phyloP scores from a whole-genome alignment of 1,140 invertebrate genomes.

The Drosophila bocki region DNA sequence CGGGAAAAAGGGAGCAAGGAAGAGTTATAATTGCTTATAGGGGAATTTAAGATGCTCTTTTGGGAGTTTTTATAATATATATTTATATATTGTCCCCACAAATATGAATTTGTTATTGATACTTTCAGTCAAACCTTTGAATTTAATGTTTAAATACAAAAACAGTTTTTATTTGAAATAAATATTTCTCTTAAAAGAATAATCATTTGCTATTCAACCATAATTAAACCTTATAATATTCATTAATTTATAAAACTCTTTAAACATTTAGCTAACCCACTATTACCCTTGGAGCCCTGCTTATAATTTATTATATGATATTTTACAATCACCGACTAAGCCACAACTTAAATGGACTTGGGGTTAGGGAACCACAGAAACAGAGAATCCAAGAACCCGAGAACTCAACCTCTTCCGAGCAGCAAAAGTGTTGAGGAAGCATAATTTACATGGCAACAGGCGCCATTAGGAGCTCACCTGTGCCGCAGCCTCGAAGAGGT shows the following conservation, averaged over 20 bases:
- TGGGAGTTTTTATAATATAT: neutral
- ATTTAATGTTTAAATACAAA: too few relatives aligned
- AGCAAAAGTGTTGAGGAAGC: conserved; percentile 75
- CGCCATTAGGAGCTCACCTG: conserved; percentile 60
- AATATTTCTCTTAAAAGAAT: too few relatives aligned
- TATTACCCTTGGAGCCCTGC: neutral
- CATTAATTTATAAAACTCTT: too few relatives aligned
- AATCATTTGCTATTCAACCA: too few relatives aligned
- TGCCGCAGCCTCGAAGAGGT: neutral
- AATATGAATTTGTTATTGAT: too few relatives aligned
- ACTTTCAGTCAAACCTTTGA: too few relatives aligned
- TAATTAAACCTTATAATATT: too few relatives aligned
- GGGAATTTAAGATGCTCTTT: conserved; percentile 17
- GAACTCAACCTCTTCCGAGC: neutral
- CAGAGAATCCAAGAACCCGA: neutral
- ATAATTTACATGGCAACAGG: conserved; percentile 84
- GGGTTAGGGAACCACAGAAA: neutral
- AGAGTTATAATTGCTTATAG: neutral
- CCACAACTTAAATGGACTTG: neutral
- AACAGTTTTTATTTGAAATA: too few relatives aligned
- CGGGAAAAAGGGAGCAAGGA: conserved; percentile 6
- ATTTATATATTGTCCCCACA: too few relatives aligned
- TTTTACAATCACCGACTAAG: neutral
- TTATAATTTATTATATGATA: neutral
- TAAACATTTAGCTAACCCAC: neutral